A percentile compares a stretch with the other conserved stretches of the same genome.
These are phyloP conservation scores for Metopolophium dirhodum DNA, from an alignment of 1,140 invertebrate species.

Conservation along the genomic window DNA sequence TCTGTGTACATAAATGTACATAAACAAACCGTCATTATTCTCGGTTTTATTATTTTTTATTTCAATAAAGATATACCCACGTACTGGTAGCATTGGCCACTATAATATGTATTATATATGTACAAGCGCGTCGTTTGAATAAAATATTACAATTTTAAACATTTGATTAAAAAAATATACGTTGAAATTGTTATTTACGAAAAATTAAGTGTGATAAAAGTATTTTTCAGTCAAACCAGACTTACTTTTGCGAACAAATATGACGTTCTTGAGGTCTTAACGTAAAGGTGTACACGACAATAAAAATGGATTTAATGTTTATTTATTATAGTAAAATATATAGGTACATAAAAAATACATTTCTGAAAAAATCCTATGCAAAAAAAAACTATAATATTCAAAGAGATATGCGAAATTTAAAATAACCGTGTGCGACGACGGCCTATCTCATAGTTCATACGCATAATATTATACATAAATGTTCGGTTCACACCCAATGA, in stretches of 20 bases:
- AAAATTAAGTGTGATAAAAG: neutral
- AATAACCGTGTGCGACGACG: neutral
- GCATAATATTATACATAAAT: neutral
- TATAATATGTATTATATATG: neutral
- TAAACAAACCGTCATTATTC: neutral
- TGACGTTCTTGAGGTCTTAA: neutral
- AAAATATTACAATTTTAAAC: neutral
- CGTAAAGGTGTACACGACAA: neutral
- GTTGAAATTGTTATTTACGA: neutral
- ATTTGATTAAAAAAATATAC: neutral
- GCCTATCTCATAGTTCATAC: neutral
- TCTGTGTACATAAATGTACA: neutral
- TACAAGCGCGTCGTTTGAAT: neutral
- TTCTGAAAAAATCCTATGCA: neutral
- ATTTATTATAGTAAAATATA: neutral
- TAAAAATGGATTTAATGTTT: neutral
- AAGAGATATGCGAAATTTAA: neutral
- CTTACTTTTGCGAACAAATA: neutral
- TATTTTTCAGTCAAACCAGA: neutral
- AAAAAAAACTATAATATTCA: neutral
- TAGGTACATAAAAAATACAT: neutral
- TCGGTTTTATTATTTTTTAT: neutral
- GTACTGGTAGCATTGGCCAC: neutral
- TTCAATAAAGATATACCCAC: neutral
- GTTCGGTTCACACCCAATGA: neutral